Evolutionary conservation across 2,888 invertebrate species (phyloP).

Genomic region (Melieria crassipennis): DNA sequence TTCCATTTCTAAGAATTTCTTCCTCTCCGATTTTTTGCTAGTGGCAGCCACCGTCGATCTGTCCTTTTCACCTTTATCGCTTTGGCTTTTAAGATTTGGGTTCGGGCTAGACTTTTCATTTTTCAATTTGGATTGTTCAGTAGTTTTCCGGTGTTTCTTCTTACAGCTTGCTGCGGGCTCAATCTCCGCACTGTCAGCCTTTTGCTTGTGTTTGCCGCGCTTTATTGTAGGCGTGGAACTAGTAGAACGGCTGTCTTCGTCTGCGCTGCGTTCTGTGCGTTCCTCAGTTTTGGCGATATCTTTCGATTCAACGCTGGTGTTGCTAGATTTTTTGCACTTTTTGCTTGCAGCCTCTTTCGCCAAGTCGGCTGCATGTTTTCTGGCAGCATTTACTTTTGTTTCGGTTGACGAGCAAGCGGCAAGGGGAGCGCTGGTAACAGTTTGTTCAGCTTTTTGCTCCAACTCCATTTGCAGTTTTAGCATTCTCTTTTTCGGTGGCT

Average conservation of each 20-base stretch:
- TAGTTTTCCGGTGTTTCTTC: slow-evolving; percentile 22
- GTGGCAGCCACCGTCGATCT: neutral
- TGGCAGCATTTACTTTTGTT: neutral
- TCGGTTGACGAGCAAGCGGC: neutral
- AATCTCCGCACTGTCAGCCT: neutral
- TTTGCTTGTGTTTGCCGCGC: slow-evolving; percentile 27
- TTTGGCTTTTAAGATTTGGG: slow-evolving; percentile 15
- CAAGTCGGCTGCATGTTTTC: neutral
- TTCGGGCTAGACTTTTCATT: slow-evolving; percentile 19
- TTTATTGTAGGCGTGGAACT: slow-evolving; percentile 20
- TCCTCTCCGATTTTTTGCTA: slow-evolving; percentile 31
- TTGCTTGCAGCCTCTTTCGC: neutral
- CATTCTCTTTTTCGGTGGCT: slow-evolving; percentile 21
- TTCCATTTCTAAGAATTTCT: slow-evolving; percentile 34
- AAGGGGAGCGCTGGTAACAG: neutral
- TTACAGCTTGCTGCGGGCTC: neutral
- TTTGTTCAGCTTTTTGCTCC: slow-evolving; percentile 1
- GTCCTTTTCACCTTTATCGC: slow-evolving; percentile 18
- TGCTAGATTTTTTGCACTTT: neutral
- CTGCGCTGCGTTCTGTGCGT: neutral
- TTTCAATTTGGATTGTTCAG: slow-evolving; percentile 9
- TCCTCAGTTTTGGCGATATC: neutral
- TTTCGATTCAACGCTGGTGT: neutral
- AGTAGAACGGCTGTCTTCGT: slow-evolving; percentile 15
- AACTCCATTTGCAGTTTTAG: slow-evolving; percentile 17